Evolutionary conservation across 92 coral and sea anemone species (phyloP).

Genomic region (Heliopora coerulea): DNA sequence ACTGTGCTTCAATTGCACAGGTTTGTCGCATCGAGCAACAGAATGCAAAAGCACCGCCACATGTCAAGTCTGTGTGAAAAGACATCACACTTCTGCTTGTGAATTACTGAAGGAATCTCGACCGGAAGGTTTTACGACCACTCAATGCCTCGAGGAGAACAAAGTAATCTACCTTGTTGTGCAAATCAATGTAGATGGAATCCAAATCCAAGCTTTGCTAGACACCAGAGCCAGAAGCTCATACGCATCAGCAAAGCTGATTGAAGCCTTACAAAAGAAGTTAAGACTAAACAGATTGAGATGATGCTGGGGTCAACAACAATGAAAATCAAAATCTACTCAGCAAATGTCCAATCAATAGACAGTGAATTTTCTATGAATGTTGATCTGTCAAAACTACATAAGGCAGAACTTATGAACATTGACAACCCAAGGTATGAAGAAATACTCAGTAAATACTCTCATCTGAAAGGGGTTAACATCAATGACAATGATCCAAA

Average conservation of each 20-base stretch:
- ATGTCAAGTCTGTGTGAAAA: constrained; percentile 41
- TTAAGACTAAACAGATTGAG: not conserved
- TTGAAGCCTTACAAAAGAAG: constrained; percentile 11
- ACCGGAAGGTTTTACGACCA: too few species aligned
- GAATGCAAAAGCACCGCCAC: too few species aligned
- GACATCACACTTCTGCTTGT: constrained; percentile 28
- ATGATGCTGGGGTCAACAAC: too few species aligned
- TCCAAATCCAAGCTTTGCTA: not conserved
- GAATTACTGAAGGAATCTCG: not conserved
- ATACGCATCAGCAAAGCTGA: not conserved
- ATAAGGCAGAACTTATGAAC: not conserved
- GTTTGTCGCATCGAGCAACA: constrained; percentile 37
- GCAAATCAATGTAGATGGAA: constrained; percentile 10
- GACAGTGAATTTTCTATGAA: too few species aligned
- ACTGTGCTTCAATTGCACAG: constrained; percentile 55
- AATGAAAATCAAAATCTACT: too few species aligned
- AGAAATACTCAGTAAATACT: not conserved
- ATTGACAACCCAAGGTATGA: not conserved
- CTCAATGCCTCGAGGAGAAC: not conserved
- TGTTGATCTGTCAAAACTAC: not conserved
- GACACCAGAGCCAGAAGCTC: constrained; percentile 25
- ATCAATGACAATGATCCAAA: not conserved
- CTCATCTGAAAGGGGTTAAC: constrained; percentile 3
- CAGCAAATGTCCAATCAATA: too few species aligned
- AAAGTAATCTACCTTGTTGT: constrained; percentile 7